Base-by-base conservation (phyloP, 2,797 vertebrate species). In the Antrozous pallidus region DNA sequence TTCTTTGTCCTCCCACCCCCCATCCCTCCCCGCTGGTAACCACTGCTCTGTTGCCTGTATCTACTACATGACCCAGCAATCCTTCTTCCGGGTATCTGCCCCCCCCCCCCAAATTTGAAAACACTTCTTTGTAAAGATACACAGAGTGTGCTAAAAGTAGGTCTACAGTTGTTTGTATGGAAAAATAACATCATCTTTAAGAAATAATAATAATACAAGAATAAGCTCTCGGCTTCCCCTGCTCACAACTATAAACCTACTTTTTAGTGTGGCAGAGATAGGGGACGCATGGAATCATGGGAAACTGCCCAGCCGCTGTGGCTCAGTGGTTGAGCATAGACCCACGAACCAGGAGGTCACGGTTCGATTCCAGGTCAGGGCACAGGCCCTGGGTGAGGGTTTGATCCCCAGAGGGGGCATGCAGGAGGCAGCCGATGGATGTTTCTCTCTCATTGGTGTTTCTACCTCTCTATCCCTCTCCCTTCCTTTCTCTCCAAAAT, bases 251-350 rank as follows among this genome's bases (percentile, higher is more conserved):
- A 9, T 18, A 36, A 20, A 69, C 2, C 9, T 38, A 38, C 67
- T 36, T 67, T 38, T 6, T 2, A 28, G 3, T 4, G 2, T 74
- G 18, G 8, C 56, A 54, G 31, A 69, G 4, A 1, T 3, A 56
- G 8, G 14, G 11, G 1, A n/a, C 14, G 45, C 3, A 1, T 18
- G 12, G 8, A 14, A 28, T 20, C 5, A 4, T 22, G 7, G 54
- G 24, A 56, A 24, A 56, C 24, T 10, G 10, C 9, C 54, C 22
- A 56, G 54, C 54, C 24, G 4, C 54, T 26, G 24, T 56, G 54
- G 54, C 49, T 51, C 54, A 56, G 54, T 2, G 22, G 24, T 24
- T 56, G 24, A 56, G 24, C 24, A 56, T 26, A 56, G 54, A 5
- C 54, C 54, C 54, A 56, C 26, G 54, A 56, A 2, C 54, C 10